Percentiles rank a stretch among this genome's conserved stretches.
These are phyloP conservation scores for Julus scanicus DNA, from an alignment of 2,888 invertebrate species.

Conservation along the genomic window DNA sequence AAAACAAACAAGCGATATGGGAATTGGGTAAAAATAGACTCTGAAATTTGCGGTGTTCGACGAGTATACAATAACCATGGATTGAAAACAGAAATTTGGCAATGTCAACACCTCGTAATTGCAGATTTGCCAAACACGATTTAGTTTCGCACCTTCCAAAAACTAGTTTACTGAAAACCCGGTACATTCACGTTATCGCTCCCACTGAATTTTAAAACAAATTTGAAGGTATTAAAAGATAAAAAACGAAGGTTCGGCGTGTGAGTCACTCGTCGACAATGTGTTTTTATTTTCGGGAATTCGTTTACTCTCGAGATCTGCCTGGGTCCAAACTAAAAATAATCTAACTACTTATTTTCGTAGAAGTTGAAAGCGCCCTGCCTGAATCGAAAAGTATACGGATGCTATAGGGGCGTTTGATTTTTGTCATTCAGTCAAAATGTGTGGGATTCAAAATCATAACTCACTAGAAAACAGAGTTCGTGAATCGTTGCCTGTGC, in stretches of 20 bases:
- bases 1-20: not conserved
- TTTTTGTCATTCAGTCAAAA: conserved; percentile 15
- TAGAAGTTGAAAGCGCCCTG: not conserved
- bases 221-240: conserved; percentile 3
- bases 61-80: not conserved
- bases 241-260: not conserved
- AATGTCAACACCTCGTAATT: not conserved
- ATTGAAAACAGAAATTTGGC: not conserved
- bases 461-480: not conserved
- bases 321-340: not conserved
- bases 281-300: not conserved
- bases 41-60: not conserved
- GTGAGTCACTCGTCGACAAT: not conserved
- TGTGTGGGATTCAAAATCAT: conserved; percentile 14
- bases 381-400: not conserved
- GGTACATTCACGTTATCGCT: not conserved
- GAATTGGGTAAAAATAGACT: not conserved
- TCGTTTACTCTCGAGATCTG: not conserved
- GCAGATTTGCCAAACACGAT: not conserved
- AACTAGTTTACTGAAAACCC: not conserved
- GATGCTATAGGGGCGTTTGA: not conserved
- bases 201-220: not conserved
- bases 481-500: not conserved
- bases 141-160: not conserved
- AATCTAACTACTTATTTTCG: not conserved